Conservation (phyloP, 2,113 vertebrate genomes). For the Solea solea region DNA sequence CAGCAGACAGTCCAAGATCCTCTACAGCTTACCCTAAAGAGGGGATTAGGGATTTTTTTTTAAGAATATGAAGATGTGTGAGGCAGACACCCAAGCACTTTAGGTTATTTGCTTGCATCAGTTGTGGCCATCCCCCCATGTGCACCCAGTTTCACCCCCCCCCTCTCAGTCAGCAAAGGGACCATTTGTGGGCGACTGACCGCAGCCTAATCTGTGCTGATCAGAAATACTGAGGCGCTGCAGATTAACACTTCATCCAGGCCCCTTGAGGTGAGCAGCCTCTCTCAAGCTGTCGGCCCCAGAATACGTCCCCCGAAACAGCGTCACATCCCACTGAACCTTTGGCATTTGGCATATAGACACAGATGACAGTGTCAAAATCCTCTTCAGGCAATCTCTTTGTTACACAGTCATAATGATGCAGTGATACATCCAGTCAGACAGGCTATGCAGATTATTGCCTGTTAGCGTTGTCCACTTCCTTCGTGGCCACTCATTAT, state of each 20-base stretch:
- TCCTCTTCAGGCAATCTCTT: conserved; percentile 70
- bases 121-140: conserved; percentile 3
- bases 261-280: conserved; percentile 32
- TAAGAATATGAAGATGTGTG: conserved; percentile 63
- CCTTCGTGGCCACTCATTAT: conserved; percentile 31
- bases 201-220: conserved; percentile 61
- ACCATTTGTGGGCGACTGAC: conserved; percentile 28
- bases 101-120: conserved; percentile 69
- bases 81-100: conserved; percentile 69
- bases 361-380: conserved; percentile 64
- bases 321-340: conserved; percentile 37
- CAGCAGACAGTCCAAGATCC: conserved; percentile 72
- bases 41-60: conserved; percentile 70
- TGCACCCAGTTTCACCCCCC: conserved; percentile 10
- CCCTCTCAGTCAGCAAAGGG: conserved; percentile 18
- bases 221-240: conserved; percentile 37
- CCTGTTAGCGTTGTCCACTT: conserved; percentile 44
- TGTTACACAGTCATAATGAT: conserved; percentile 50
- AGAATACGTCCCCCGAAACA: conserved; percentile 23
- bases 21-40: conserved; percentile 73
- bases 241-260: conserved; percentile 48
- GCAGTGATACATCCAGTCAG: conserved; percentile 62
- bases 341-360: conserved; percentile 46
- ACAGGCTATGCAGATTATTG: conserved; percentile 56
- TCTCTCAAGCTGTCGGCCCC: conserved; percentile 62